These are phyloP conservation scores for Plutella xylostella DNA, from an alignment of 2,888 invertebrate species.

Conservation along the genomic window DNA sequence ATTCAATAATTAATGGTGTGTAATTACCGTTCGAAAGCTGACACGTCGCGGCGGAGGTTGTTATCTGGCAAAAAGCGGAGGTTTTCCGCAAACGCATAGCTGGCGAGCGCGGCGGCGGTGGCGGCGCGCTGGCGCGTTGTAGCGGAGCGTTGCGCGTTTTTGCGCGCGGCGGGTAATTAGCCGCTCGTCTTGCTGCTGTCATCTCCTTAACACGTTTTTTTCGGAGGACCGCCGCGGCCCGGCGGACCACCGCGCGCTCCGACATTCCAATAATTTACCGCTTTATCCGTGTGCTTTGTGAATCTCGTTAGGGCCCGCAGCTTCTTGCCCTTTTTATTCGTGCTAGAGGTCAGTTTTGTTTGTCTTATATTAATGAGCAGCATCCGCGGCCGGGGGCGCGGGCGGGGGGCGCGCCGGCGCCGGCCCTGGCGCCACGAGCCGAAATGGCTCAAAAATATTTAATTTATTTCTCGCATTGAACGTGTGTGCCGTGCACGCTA, in stretches of 20 bases:
- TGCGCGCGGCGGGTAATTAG: slow-evolving; percentile 49
- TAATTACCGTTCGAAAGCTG: slow-evolving; percentile 42
- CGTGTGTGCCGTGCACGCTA: slow-evolving; percentile 27
- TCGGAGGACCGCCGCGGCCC: slow-evolving; percentile 30
- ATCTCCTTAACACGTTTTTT: slow-evolving; percentile 62
- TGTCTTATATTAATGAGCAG: slow-evolving; percentile 66
- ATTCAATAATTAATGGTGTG: slow-evolving; percentile 46
- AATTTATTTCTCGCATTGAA: slow-evolving; percentile 58
- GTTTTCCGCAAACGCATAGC: slow-evolving; percentile 42
- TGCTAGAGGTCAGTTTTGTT: slow-evolving; percentile 62
- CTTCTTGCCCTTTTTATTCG: slow-evolving; percentile 26
- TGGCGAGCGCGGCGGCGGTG: slow-evolving; percentile 40
- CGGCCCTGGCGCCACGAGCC: slow-evolving; percentile 53
- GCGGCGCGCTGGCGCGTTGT: slow-evolving; percentile 39
- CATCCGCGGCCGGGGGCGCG: slow-evolving; percentile 61
- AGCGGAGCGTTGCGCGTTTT: slow-evolving; percentile 32
- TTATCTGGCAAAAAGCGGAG: slow-evolving; percentile 35
- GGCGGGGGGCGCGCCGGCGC: slow-evolving; percentile 59
- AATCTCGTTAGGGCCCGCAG: slow-evolving; percentile 62
- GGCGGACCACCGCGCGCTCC: slow-evolving; percentile 53
- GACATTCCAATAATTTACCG: slow-evolving; percentile 66
- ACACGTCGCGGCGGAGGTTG: slow-evolving; percentile 32
- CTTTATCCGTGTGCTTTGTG: slow-evolving; percentile 63
- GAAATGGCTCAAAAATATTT: slow-evolving; percentile 61
- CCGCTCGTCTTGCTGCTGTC: slow-evolving; percentile 57